Evolutionary conservation across 2,888 invertebrate genomes (phyloP), one percentile per base, ranked within the genome.

Genomic region (Labia minor): DNA sequence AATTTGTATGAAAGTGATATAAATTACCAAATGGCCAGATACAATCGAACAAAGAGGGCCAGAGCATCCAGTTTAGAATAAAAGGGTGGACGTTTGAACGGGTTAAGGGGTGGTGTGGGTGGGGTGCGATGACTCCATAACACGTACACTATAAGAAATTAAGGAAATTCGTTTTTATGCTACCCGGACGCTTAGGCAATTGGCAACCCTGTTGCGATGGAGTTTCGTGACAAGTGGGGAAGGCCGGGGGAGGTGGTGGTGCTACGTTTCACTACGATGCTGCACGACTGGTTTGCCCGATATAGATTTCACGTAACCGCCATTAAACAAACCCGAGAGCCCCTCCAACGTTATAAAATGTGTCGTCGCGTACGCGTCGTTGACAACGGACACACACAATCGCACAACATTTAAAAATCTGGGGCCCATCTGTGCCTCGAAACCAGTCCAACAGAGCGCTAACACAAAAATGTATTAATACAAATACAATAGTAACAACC

Each of bases 1-100:
- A 49, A 49, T 49, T 49, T 49, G 49, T 49, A 49, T 49, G 49
- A 49, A 49, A 49, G 49, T 49, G 49, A 49, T 49, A 49, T 49
- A 49, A 49, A 49, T 49, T 49, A 49, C 49, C 49, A 49, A 49
- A 3, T 16, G 49, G 49, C 49, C 49, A 49, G 49, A 49, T 49
- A 49, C 49, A 49, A 49, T 49, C 49, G 49, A 49, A 49, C 49
- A 49, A 49, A 49, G 49, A 49, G 49, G n/a, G 49, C 49, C 14
- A 3, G 49, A 11, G 49, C n/a, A n/a, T n/a, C 49, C 49, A 49
- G 49, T 49, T 49, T 49, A 49, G 49, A 49, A 49, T 49, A 49
- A 49, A 49, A 49, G 16, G 49, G 49, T n/a, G 49, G 26, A 3
- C 8, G 16, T 4, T 4, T n/a, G 49, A 8, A 3, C 8, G 26